phyloP scores from a whole-genome alignment of 2,888 invertebrate genomes.

The Brachyopa scutellaris region DNA sequence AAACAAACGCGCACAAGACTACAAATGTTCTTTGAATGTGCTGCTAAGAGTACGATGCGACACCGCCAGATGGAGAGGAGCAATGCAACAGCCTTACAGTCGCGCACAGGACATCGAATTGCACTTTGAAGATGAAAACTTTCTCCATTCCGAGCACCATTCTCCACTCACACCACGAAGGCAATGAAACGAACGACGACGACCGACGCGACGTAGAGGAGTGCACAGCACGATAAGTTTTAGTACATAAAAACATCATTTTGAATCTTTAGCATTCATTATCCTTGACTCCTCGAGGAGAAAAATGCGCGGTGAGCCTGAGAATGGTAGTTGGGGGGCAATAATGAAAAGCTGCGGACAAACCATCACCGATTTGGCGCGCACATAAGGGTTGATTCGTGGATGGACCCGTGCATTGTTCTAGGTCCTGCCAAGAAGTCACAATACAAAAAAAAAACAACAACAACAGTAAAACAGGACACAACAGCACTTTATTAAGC shows the following conservation, averaged over 20 bases:
- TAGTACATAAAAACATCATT: constrained; percentile 59
- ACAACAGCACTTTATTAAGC: constrained; percentile 64
- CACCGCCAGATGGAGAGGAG: background rate
- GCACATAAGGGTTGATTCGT: background rate
- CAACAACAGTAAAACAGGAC: constrained; percentile 42
- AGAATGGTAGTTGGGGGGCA: constrained; percentile 6
- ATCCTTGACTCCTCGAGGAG: constrained; percentile 59
- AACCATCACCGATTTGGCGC: constrained; percentile 50
- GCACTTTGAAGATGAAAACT: constrained; percentile 60
- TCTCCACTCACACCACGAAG: background rate
- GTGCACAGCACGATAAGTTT: constrained; percentile 21
- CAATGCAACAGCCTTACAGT: constrained; percentile 48
- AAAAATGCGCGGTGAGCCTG: constrained; percentile 48
- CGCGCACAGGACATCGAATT: constrained; percentile 51
- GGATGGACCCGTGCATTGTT: background rate
- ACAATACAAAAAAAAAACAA: constrained; percentile 6
- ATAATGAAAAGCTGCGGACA: constrained; percentile 61
- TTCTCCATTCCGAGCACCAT: constrained; percentile 31
- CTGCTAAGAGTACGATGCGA: background rate
- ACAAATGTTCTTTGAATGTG: constrained; percentile 39
- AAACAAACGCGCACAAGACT: constrained; percentile 24
- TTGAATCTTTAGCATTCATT: constrained; percentile 65
- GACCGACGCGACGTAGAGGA: too few relatives aligned
- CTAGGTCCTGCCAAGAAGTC: background rate
- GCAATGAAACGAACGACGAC: background rate